phyloP scores from a whole-genome alignment of 1,140 invertebrate genomes.

The Heliconius himera region DNA sequence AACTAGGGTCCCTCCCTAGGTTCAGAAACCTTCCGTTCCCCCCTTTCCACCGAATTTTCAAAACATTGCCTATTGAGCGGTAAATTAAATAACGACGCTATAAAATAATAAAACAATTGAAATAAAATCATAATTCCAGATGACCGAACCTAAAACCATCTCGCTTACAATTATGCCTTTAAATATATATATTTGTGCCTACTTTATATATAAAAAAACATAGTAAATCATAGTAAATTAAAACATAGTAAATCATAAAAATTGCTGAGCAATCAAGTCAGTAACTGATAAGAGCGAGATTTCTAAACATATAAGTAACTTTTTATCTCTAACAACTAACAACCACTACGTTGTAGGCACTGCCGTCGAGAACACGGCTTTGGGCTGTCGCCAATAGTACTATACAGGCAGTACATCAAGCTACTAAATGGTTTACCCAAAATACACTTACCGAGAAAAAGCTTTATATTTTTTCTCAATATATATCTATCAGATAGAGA shows the following conservation, averaged over 20 bases:
- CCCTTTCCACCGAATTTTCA: too few relatives aligned
- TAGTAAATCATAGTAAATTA: background rate
- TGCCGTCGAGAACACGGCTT: conserved; percentile 40
- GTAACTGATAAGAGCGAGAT: conserved; percentile 23
- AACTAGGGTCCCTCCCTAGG: too few relatives aligned
- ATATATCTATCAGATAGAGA: background rate
- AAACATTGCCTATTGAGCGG: too few relatives aligned
- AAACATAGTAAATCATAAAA: background rate
- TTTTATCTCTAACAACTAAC: background rate
- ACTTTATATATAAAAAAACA: conserved; percentile 1
- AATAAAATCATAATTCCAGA: too few relatives aligned
- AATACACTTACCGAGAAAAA: background rate
- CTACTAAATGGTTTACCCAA: background rate
- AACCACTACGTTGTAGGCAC: conserved; percentile 25
- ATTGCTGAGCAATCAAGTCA: background rate
- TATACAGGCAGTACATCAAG: conserved; percentile 31
- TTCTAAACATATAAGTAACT: conserved; percentile 14
- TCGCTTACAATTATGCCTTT: too few relatives aligned
- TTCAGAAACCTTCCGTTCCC: too few relatives aligned
- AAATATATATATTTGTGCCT: too few relatives aligned
- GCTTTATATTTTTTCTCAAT: background rate
- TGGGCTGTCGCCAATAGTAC: conserved; percentile 37
- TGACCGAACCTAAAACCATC: too few relatives aligned
- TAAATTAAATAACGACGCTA: too few relatives aligned
- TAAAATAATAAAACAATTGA: too few relatives aligned